Evolutionary conservation across 1,140 invertebrate species (phyloP), one percentile per base, ranked within the genome.

Genomic region (Procambarus clarkii): DNA sequence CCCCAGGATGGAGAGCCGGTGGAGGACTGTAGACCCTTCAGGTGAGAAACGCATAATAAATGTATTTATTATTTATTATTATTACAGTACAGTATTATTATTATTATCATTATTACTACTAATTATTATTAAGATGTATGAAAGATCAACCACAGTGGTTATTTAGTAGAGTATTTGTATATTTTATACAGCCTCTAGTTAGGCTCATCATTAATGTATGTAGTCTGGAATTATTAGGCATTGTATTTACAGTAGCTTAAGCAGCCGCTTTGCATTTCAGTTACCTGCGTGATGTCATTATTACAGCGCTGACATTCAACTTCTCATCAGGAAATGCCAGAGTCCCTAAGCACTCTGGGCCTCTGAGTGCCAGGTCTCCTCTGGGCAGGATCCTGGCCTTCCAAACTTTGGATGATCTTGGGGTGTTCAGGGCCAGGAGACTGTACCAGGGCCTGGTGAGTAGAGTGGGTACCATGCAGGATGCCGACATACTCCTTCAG

Each of bases 211-310:
- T 34, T 34, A 34, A 34, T 34, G 34, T 34, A 34, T 34, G 34
- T 34, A 34, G 34, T 34, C 34, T 34, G 34, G 34, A 34, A 34
- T 34, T 34, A 34, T 34, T 34, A 34, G 34, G 34, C 34, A 34
- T 34, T 34, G 34, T 34, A 34, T 34, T 34, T 34, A 34, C 34
- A 34, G 34, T 34, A 34, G 34, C 34, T 34, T 34, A 34, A 34
- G 34, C 34, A 34, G 34, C 34, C 34, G 34, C 13, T 13, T 54
- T 54, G 13, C 5, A 2, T 86, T 89, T 82, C 71, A 84, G 77
- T 34, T 91, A 91, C 76, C 77, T 91, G 44, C 89, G 89, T 1
- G 89, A 91, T 54, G 77, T 85, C 34, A 91, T 91, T 45, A 91
- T 91, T 46, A 34, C 89, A 2, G 89, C 89, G n/a, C 76, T 91